phyloP scores from a whole-genome alignment of 2,888 invertebrate species.

The Parnassius apollo region DNA sequence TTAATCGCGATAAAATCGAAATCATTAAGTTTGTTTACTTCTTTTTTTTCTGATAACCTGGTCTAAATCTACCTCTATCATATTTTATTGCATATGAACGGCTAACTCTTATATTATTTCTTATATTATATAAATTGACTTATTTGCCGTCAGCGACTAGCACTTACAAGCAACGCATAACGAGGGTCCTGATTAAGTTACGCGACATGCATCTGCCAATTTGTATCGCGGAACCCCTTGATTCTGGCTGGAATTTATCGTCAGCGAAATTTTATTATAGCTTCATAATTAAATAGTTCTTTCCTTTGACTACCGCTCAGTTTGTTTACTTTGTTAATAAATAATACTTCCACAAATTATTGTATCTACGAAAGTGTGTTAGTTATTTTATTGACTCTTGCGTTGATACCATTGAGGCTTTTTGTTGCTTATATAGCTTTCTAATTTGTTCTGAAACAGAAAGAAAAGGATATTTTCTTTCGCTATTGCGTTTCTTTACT shows the following conservation, averaged over 20 bases:
- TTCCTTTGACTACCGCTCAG: constrained; percentile 46
- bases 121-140: background rate
- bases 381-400: too few relatives aligned
- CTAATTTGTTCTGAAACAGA: too few relatives aligned
- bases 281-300: constrained; percentile 63
- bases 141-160: background rate
- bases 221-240: constrained; percentile 56
- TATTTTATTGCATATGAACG: too few relatives aligned
- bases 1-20: too few relatives aligned
- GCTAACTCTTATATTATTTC: background rate
- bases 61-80: too few relatives aligned
- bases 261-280: constrained; percentile 64
- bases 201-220: constrained; percentile 75
- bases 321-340: constrained; percentile 8
- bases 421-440: too few relatives aligned
- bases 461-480: too few relatives aligned
- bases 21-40: too few relatives aligned
- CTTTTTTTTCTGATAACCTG: too few relatives aligned
- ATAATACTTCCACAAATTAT: background rate
- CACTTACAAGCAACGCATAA: constrained; percentile 16
- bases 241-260: constrained; percentile 47
- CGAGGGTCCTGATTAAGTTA: constrained; percentile 73
- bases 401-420: too few relatives aligned
- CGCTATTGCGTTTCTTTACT: too few relatives aligned
- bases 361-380: too few relatives aligned